These are phyloP conservation scores for Lasioglossum morio DNA, from an alignment of 2,888 invertebrate species.

Conservation along the genomic window DNA sequence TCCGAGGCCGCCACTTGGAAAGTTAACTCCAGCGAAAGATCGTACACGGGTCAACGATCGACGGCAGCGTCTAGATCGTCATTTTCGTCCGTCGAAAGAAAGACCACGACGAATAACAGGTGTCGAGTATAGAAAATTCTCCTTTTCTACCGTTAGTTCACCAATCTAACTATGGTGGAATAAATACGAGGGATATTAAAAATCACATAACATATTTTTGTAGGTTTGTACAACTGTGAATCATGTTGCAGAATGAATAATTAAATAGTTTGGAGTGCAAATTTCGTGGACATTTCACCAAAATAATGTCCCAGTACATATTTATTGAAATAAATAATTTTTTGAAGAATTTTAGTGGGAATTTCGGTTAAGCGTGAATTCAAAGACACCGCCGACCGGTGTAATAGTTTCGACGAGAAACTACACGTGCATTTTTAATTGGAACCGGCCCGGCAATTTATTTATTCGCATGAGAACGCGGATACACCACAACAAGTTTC, in stretches of 20 bases:
- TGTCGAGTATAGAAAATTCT: not conserved
- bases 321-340: not conserved
- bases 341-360: no score
- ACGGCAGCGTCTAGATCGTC: slow-evolving; percentile 46
- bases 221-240: no score
- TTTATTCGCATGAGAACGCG: not conserved
- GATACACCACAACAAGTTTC: not conserved
- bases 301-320: not conserved
- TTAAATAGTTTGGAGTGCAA: not conserved
- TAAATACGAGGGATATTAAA: not conserved
- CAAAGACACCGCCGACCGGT: slow-evolving; percentile 12
- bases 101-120: slow-evolving; percentile 36
- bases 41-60: slow-evolving; percentile 58
- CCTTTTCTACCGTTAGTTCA: not conserved
- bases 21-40: slow-evolving; percentile 40
- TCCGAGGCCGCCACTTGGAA: slow-evolving; percentile 14
- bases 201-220: no score
- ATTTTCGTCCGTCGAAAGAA: slow-evolving; percentile 31
- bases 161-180: not conserved
- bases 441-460: not conserved
- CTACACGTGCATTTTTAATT: slow-evolving; percentile 46
- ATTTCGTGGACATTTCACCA: not conserved
- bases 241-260: not conserved
- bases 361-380: slow-evolving; percentile 44
- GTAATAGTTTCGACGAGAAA: slow-evolving; percentile 10